A percentile compares a stretch with the other conserved stretches of the same genome.
Conservation (phyloP, 1,140 invertebrate genomes). For the Saxidomus purpurata region DNA sequence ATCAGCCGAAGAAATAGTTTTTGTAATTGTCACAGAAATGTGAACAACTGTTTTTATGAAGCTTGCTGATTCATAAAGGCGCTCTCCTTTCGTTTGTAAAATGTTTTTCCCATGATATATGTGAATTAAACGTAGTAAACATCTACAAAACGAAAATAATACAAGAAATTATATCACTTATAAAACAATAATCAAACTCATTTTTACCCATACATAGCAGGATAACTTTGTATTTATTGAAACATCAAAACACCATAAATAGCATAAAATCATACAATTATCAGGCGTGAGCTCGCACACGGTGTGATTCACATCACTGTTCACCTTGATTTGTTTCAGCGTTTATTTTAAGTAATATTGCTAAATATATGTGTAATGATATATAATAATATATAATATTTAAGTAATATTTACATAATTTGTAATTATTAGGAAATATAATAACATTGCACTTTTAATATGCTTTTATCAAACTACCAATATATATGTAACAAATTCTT, state of each 20-base stretch:
- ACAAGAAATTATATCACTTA: not conserved
- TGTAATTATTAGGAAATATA: too few species aligned
- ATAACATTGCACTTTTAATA: too few species aligned
- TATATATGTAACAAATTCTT: too few species aligned
- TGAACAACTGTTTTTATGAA: not conserved
- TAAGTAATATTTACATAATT: too few species aligned
- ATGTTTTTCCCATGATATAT: not conserved
- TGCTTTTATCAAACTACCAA: too few species aligned
- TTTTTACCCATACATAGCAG: not conserved
- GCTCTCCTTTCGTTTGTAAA: not conserved
- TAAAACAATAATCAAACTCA: not conserved
- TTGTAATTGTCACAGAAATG: not conserved
- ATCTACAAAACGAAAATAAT: not conserved
- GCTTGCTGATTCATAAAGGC: too few species aligned
- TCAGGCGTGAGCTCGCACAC: too few species aligned
- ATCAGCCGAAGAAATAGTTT: slow-evolving; percentile 17
- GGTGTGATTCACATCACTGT: too few species aligned
- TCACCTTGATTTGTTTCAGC: too few species aligned
- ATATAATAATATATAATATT: too few species aligned
- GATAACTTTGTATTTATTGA: not conserved
- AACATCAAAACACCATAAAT: not conserved
- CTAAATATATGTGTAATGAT: too few species aligned
- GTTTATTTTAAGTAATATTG: too few species aligned
- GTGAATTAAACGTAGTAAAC: not conserved
- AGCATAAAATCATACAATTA: not conserved